Evolutionary conservation across 2,113 vertebrate genomes (phyloP).

Genomic region (Narcine bancroftii): DNA sequence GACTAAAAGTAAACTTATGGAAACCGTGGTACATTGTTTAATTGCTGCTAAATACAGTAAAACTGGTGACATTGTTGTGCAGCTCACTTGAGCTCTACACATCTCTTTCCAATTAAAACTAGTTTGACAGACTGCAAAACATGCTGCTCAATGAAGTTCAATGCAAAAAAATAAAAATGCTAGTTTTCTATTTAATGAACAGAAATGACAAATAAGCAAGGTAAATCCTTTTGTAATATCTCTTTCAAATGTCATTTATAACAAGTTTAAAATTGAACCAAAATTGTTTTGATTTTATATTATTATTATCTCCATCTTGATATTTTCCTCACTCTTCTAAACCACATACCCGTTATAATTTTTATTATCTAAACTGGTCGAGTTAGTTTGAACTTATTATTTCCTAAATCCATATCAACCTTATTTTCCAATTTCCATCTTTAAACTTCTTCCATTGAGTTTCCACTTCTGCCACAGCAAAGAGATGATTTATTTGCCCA

Average conservation of each 20-base stretch:
- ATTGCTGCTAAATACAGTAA: neutral
- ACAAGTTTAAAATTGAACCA: neutral
- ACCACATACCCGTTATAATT: neutral
- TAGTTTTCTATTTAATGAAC: neutral
- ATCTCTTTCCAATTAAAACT: neutral
- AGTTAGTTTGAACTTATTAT: neutral
- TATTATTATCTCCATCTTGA: neutral
- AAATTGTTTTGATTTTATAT: neutral
- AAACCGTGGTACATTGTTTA: neutral
- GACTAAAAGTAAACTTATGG: neutral
- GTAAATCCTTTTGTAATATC: neutral
- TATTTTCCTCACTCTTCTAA: too few species aligned
- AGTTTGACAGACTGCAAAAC: neutral
- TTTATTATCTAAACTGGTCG: neutral
- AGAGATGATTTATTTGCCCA: too few species aligned
- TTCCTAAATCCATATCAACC: neutral
- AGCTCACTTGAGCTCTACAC: neutral
- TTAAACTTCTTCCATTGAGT: neutral
- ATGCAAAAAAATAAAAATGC: neutral
- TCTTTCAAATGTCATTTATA: neutral
- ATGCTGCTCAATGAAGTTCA: slow-evolving; percentile 11
- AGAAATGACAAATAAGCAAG: neutral
- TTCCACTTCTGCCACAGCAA: neutral
- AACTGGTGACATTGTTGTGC: neutral
- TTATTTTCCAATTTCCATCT: neutral